These are phyloP conservation scores for Apodemus agrarius DNA, from an alignment of 2,797 vertebrate genomes.

Conservation along the genomic window DNA sequence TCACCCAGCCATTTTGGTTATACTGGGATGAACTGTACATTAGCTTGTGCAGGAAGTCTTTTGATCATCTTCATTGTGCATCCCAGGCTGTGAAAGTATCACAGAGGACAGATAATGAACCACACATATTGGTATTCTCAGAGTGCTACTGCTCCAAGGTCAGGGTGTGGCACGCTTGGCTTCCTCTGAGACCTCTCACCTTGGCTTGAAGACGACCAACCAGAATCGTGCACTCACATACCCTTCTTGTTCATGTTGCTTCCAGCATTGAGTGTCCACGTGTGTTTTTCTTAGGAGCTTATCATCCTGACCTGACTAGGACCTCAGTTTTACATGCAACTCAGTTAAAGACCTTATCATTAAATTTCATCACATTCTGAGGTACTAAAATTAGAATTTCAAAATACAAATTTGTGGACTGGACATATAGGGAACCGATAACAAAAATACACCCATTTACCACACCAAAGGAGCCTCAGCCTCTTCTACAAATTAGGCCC, in stretches of 20 bases:
- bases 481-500: background rate
- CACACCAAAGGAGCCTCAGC: background rate
- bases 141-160: background rate
- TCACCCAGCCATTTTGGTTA: background rate
- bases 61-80: background rate
- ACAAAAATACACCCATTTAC: background rate
- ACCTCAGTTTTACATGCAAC: background rate
- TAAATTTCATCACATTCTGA: background rate
- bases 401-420: background rate
- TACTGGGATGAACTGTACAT: background rate
- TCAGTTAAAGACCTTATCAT: background rate
- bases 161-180: background rate
- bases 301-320: background rate
- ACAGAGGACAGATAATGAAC: background rate
- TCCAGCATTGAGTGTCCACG: background rate
- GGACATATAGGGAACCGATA: rapidly evolving
- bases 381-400: background rate
- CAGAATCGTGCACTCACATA: rapidly evolving
- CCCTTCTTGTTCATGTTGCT: background rate
- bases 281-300: background rate
- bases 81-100: background rate
- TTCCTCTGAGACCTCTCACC: background rate
- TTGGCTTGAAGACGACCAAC: background rate
- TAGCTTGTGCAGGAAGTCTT: background rate
- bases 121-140: background rate